Percentiles rank a stretch among this genome's conserved stretches.
Evolutionary conservation across 1,140 invertebrate species (phyloP).

Genomic region (Drosophila sp.): DNA sequence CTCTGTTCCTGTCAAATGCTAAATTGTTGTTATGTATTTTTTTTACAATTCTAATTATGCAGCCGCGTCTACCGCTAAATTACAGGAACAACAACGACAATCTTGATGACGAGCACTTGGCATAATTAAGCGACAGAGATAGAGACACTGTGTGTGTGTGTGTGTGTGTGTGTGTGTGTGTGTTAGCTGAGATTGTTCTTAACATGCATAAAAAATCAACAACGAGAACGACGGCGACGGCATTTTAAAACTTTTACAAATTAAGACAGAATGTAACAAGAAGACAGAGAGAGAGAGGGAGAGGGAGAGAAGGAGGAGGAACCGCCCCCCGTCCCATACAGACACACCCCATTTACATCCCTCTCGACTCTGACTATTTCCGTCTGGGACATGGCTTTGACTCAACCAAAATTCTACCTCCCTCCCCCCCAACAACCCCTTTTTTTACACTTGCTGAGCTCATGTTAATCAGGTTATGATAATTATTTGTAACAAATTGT

Average conservation of each 20-base stretch:
- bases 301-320: neutral
- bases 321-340: neutral
- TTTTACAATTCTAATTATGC: conserved; percentile 79
- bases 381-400: conserved; percentile 19
- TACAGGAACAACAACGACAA: conserved; percentile 54
- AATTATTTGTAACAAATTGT: conserved; percentile 83
- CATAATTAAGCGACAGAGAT: conserved; percentile 70
- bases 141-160: neutral
- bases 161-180: conserved; percentile 23
- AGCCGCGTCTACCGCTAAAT: conserved; percentile 68
- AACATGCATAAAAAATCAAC: conserved; percentile 79
- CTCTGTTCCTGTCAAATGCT: conserved; percentile 4
- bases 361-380: conserved; percentile 45
- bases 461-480: conserved; percentile 83
- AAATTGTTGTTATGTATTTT: conserved; percentile 38
- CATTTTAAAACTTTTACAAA: conserved; percentile 80
- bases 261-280: conserved; percentile 57
- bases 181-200: conserved; percentile 73
- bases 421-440: neutral
- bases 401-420: neutral
- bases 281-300: neutral
- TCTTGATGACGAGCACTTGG: conserved; percentile 62
- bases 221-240: conserved; percentile 51
- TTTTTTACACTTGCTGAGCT: conserved; percentile 50
- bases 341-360: neutral